Base-by-base conservation (phyloP, 2,888 invertebrate genomes). In the Pherbina coryleti region DNA sequence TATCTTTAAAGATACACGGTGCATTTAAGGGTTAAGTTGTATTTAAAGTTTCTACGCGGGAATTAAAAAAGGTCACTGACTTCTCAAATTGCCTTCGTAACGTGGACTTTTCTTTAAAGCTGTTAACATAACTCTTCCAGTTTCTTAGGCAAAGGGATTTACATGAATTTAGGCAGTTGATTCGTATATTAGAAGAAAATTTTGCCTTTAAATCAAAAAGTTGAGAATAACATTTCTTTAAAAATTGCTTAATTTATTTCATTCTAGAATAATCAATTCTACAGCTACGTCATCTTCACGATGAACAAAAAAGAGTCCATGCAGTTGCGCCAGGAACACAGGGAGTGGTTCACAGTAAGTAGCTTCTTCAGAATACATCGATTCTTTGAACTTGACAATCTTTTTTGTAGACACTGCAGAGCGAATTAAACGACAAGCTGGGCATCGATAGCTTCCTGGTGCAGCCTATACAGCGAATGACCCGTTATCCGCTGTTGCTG, bases 391-490 rank as follows among this genome's bases (percentile, higher is more conserved):
- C 22, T 64, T 75, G 69, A 8, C 9, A 28, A 19, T 60, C 73
- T 57, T 22, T 67, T 22, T 79, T 72, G 0, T 62, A 87, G 83
- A 78, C 84, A 76, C 84, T 88, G 78, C 89, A 90, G 84, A 87
- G 85, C 79, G 82, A 82, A 79, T 85, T 89, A 79, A 88, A 87
- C 82, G 90, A 90, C 84, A 89, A 89, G 81, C 83, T 90, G 81
- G 90, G 90, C 82, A 88, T 90, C 70, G 89, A 89, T 80, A 90
- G 90, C 80, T 90, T 90, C 76, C 84, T 90, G 79, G 86, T 90
- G 75, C 89, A 90, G 85, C 90, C 90, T 82, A 89, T 90, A 77
- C 90, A 90, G 88, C 88, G 90, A 87, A 87, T 90, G 86, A 89
- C 90, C 75, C 85, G 89, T 80, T 90, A 90, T 87, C 87, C 87